Evolutionary conservation across 2,797 vertebrate genomes (phyloP).

Genomic region (Clarias fuscus): DNA sequence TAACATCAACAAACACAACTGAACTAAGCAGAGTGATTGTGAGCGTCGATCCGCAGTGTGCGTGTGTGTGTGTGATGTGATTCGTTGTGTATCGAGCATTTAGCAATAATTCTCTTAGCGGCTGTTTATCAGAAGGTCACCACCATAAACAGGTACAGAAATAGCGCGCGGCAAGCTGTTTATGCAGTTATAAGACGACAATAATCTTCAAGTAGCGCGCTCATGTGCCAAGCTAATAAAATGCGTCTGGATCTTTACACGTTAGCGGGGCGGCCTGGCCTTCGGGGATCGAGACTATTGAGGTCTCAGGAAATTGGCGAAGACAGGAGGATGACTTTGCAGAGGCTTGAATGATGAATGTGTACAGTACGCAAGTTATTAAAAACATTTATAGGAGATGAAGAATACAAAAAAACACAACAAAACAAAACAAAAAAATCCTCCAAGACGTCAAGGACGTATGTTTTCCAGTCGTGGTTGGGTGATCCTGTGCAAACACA

Average conservation of each 20-base stretch:
- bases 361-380: not conserved
- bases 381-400: not conserved
- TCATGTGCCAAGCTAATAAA: conserved; percentile 55
- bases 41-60: not conserved
- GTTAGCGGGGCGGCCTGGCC: not conserved
- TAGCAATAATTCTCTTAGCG: conserved; percentile 13
- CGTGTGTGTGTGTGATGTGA: not conserved
- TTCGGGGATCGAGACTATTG: too few relatives aligned
- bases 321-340: not conserved
- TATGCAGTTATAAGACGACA: conserved; percentile 63
- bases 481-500: not conserved
- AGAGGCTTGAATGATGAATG: not conserved
- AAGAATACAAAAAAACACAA: not conserved
- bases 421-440: not conserved
- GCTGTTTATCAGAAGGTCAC: conserved; percentile 63
- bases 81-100: conserved; percentile 54
- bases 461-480: too few relatives aligned
- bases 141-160: conserved; percentile 71
- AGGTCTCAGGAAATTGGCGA: not conserved
- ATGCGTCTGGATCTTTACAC: conserved; percentile 19
- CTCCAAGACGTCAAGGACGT: not conserved
- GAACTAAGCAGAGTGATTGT: not conserved
- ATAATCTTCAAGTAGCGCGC: conserved; percentile 38
- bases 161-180: conserved; percentile 66
- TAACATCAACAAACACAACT: not conserved